These are phyloP conservation scores for Columba guinea DNA, from an alignment of 2,797 vertebrate genomes.

Conservation along the genomic window DNA sequence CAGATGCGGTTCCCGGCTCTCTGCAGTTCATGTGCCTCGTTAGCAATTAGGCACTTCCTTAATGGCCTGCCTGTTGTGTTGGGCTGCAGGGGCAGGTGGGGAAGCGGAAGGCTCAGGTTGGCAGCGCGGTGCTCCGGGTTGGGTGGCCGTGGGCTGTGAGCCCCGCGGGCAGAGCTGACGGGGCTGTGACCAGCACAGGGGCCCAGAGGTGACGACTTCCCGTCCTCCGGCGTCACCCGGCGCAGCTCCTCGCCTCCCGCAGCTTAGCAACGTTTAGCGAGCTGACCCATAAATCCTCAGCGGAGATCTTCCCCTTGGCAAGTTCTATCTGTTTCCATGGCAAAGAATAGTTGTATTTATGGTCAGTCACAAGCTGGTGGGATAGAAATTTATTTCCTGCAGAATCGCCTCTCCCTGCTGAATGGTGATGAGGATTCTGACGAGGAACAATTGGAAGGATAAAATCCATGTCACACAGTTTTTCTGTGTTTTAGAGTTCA, in stretches of 20 bases:
- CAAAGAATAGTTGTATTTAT: neutral
- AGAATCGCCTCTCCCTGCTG: neutral
- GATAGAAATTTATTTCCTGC: neutral
- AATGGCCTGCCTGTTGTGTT: neutral
- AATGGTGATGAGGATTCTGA: neutral
- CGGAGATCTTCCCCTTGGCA: neutral
- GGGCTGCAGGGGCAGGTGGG: neutral
- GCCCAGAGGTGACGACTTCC: neutral
- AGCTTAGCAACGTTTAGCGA: neutral
- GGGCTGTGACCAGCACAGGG: fast-evolving
- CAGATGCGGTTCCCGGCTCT: neutral
- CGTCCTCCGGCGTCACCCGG: neutral
- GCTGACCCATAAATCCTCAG: neutral
- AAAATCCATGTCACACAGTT: neutral
- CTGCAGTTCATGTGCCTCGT: neutral
- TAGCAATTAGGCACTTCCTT: neutral
- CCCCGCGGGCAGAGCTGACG: neutral
- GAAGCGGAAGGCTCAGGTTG: neutral
- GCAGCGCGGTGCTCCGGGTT: neutral
- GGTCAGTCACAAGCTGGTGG: neutral
- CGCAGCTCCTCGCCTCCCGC: neutral
- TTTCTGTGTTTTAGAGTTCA: neutral
- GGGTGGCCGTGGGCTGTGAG: neutral
- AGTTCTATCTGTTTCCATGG: slow-evolving; percentile 46
- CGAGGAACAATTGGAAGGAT: neutral